Percentiles rank a stretch among this genome's conserved stretches.
Conservation (phyloP, 2,113 vertebrate species). For the Scolopax mira region DNA sequence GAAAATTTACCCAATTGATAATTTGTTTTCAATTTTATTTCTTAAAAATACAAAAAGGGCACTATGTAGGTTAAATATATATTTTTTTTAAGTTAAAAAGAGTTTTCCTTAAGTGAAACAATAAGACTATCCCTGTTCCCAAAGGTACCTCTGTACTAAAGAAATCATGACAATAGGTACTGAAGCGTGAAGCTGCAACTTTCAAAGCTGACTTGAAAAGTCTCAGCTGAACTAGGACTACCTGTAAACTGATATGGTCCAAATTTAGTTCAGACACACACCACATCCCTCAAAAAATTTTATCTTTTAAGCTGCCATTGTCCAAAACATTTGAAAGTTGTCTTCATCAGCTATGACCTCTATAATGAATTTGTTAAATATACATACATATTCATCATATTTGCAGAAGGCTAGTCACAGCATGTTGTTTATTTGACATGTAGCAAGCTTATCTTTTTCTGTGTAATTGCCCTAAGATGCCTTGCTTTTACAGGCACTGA, state of each 20-base stretch:
- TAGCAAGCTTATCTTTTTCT: neutral
- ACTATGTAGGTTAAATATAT: neutral
- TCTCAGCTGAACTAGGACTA: neutral
- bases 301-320: neutral
- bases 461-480: neutral
- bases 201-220: neutral
- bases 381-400: neutral
- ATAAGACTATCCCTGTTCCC: rapidly evolving
- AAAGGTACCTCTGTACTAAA: neutral
- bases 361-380: neutral
- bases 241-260: neutral
- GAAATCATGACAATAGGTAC: neutral
- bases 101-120: neutral
- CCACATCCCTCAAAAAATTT: neutral
- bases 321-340: neutral
- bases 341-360: neutral
- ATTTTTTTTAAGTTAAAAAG: neutral
- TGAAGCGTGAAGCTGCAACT: neutral
- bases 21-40: neutral
- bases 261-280: neutral
- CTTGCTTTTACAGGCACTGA: neutral
- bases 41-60: neutral
- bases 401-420: neutral
- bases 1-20: neutral
- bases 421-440: neutral